These are phyloP conservation scores for Barypeithes pellucidus DNA, from an alignment of 2,888 invertebrate genomes.

Conservation along the genomic window DNA sequence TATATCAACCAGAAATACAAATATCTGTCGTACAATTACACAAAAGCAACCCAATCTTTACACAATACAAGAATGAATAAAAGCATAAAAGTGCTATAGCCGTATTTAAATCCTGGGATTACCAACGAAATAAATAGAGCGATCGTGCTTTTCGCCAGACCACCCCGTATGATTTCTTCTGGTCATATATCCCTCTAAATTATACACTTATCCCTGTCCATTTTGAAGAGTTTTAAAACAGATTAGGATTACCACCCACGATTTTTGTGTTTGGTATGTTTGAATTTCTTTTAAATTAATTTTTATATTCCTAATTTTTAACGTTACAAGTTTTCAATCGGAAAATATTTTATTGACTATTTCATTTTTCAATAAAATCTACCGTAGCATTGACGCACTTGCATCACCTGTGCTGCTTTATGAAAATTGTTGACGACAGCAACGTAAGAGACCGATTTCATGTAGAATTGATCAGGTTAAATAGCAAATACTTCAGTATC, in stretches of 20 bases:
- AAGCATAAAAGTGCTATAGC: constrained; percentile 17
- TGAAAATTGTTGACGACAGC: too few species aligned
- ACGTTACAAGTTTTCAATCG: too few species aligned
- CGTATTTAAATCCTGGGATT: constrained; percentile 45
- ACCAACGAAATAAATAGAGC: constrained; percentile 40
- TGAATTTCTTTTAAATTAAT: neutral
- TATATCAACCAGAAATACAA: neutral
- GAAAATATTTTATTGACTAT: too few species aligned
- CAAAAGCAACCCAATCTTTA: constrained; percentile 13
- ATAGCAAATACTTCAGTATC: too few species aligned
- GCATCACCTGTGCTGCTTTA: too few species aligned
- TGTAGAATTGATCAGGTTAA: too few species aligned
- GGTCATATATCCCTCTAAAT: constrained; percentile 45
- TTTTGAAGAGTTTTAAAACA: constrained; percentile 46
- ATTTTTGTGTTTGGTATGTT: constrained; percentile 25
- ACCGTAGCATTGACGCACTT: too few species aligned
- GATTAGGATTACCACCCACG: constrained; percentile 53
- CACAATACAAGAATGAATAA: constrained; percentile 11
- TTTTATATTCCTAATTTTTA: too few species aligned
- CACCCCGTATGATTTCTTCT: constrained; percentile 40
- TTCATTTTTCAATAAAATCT: too few species aligned
- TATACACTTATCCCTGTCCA: constrained; percentile 45
- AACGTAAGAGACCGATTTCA: too few species aligned
- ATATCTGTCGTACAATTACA: neutral
- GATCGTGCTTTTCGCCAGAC: constrained; percentile 47